Evolutionary conservation across 2,888 invertebrate species (phyloP), one percentile per base, ranked within the genome.

Genomic region (Bembecia ichneumoniformis): DNA sequence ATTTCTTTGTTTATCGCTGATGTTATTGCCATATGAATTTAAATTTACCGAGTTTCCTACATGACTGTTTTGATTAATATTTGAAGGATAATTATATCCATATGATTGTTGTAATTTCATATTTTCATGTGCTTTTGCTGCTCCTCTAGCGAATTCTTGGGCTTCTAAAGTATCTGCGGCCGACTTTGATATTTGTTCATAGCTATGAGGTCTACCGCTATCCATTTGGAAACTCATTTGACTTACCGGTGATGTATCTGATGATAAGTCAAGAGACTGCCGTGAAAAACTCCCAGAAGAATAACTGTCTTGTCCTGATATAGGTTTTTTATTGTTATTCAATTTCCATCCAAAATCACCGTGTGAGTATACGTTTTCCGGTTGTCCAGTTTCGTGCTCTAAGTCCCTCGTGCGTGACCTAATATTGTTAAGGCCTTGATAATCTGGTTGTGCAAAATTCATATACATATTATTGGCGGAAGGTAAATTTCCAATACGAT

Each of bases 311-410:
- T 70, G 66, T 44, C 59, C 66, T 43, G 57, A 55, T n/a, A 62
- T 54, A 20, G 75, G 65, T 53, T 79, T 87, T 58, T 79, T 84
- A n/a, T 74, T 83, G n/a, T 74, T 78, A 3, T 69, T 64, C 16
- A 87, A 51, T 62, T 83, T 87, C 88, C 88, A 88, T 1, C 88
- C 87, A 57, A 78, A 88, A 56, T 88, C 87, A 10, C 87, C 87
- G 49, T 82, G 78, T 0, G 87, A 82, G 55, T 87, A 87, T 35
- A 65, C 57, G 9, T 28, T 28, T 11, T 73, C 74, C 49, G 71
- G 58, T 51, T 78, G 81, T 35, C 65, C 66, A 4, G 65, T 68
- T 55, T 80, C 79, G 48, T 73, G 75, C 44, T 84, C 82, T 9
- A 68, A 51, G 51, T 82, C 81, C 59, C 74, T 74, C 1, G 67